Conservation (phyloP, 53 echinoderm and acorn worm genomes). For the Paelopatides confundens region DNA sequence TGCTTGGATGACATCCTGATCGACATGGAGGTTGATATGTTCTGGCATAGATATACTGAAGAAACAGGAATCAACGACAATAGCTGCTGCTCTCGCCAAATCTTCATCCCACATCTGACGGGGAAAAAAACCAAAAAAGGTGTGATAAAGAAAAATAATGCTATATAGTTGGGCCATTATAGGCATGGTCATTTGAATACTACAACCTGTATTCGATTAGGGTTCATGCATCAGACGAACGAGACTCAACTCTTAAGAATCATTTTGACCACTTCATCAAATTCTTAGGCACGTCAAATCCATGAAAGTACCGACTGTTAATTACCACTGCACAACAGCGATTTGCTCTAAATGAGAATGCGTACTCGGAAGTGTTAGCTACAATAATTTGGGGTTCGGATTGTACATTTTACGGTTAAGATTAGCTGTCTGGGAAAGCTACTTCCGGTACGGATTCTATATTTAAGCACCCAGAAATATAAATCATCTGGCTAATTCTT, state of each 20-base stretch:
- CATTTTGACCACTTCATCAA: too few relatives aligned
- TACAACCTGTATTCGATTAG: neutral
- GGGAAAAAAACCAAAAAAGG: neutral
- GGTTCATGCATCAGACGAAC: neutral
- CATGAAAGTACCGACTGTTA: too few relatives aligned
- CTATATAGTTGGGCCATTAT: neutral
- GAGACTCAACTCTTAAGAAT: neutral
- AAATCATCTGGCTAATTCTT: too few relatives aligned
- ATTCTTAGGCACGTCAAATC: too few relatives aligned
- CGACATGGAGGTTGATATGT: neutral
- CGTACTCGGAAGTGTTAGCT: too few relatives aligned
- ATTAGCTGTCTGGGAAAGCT: too few relatives aligned
- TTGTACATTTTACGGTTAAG: too few relatives aligned
- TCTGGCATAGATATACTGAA: constrained; percentile 29
- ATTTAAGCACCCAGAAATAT: too few relatives aligned
- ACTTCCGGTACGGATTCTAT: too few relatives aligned
- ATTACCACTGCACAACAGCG: too few relatives aligned
- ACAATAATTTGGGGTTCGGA: too few relatives aligned
- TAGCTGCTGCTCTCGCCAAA: constrained; percentile 33
- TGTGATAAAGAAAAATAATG: neutral
- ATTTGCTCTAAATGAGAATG: too few relatives aligned
- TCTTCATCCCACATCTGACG: constrained; percentile 64
- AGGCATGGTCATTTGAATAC: neutral
- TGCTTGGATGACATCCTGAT: constrained; percentile 26
- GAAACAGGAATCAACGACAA: constrained; percentile 33